Evolutionary conservation across 1,140 invertebrate genomes (phyloP), one percentile per base, ranked within the genome.

Genomic region (Saccostrea cuccullata): DNA sequence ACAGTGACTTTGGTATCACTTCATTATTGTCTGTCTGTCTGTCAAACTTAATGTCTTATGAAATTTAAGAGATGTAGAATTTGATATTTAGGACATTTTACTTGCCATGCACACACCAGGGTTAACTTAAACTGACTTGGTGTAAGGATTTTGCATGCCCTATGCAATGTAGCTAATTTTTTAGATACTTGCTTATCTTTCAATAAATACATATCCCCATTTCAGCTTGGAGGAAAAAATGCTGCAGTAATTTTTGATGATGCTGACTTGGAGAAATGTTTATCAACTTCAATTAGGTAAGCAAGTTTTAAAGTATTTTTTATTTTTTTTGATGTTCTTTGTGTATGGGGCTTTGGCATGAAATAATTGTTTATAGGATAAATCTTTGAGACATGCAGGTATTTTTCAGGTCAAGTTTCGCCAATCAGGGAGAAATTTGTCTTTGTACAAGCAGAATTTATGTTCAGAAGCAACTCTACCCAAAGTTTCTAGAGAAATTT

Each of bases 361-460:
- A n/a, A n/a, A 64, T 2, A n/a, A 64, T 17, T 20, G 58, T 64
- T 64, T n/a, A 20, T 64, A 5, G 47, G 47, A 47, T 47, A 47
- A 47, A 6, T 47, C 47, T 47, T 2, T 64, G 58, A 64, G 5
- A 64, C 58, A 17, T 64, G 17, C 58, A 64, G 17, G 26, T 85
- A 20, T 26, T 83, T 84, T 93, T 91, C 64, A 96, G 96, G 89
- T 96, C 95, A n/a, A 95, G 94, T 88, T 96, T 96, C 92, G 90
- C 95, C n/a, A 96, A 96, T 90, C 96, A 96, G 91, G 96, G 96
- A 55, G 96, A 96, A 92, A 95, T 96, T 58, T 96, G 96, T 92
- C 92, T 96, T 1, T 96, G 96, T 90, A 96, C 96, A 6, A 96
- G 96, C 90, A 93, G 96, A 86, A 94, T 96, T 15, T 96, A 95